Evolutionary conservation across 2,113 vertebrate species (phyloP).

Genomic region (Campylorhamphus procurvoides): DNA sequence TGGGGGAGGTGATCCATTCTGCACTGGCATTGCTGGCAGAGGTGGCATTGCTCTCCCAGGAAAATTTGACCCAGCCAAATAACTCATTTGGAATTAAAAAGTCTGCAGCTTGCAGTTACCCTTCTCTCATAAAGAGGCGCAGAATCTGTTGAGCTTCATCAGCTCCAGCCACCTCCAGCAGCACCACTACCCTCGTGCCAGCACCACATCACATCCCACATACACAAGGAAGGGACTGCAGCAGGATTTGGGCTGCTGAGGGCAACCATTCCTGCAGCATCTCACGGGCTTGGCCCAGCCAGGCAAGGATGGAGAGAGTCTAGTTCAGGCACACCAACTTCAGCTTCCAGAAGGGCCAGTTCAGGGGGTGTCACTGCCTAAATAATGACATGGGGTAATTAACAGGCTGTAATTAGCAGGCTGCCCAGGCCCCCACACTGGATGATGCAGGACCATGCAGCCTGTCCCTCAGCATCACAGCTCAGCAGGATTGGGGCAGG

Average conservation of each 20-base stretch:
- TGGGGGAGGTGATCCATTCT: background rate
- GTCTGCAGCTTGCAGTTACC: background rate
- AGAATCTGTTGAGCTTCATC: background rate
- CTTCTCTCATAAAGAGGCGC: background rate
- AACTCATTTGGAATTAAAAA: fast-evolving
- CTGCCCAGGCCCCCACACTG: background rate
- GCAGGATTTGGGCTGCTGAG: fast-evolving
- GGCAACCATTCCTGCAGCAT: background rate
- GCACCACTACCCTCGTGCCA: fast-evolving
- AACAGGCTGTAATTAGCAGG: background rate
- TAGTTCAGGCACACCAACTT: background rate
- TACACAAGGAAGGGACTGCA: background rate
- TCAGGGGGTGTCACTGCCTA: background rate
- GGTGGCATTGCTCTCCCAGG: background rate
- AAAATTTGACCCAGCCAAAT: background rate
- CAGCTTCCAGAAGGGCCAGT: background rate
- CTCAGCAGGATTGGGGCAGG: background rate
- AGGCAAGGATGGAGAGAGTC: fast-evolving
- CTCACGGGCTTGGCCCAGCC: fast-evolving
- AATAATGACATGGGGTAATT: fast-evolving
- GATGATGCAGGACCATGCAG: background rate
- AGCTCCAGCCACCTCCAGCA: background rate
- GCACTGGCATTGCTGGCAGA: background rate
- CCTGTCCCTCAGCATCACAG: background rate
- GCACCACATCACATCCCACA: fast-evolving